Evolutionary conservation across 2,797 vertebrate species (phyloP).

Genomic region (Emydoidea blandingii): DNA sequence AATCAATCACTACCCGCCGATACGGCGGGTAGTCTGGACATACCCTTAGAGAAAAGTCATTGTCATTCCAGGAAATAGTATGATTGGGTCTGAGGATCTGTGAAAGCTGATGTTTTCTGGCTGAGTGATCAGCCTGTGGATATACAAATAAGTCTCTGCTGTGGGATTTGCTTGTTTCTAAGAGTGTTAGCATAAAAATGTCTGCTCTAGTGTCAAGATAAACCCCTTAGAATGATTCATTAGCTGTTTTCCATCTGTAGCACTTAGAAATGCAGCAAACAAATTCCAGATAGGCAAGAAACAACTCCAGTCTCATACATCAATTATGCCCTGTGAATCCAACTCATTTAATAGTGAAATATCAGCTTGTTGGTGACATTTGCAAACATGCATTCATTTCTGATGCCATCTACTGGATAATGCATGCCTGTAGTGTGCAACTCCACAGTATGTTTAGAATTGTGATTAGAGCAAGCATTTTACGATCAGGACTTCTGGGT

Average conservation of each 20-base stretch:
- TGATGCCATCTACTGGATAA: fast-evolving
- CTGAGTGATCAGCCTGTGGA: not conserved
- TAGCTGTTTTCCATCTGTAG: not conserved
- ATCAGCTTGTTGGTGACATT: not conserved
- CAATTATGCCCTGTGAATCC: not conserved
- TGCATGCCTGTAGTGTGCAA: fast-evolving
- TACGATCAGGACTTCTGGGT: not conserved
- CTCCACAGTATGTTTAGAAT: not conserved
- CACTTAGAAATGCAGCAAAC: not conserved
- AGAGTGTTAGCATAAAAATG: not conserved
- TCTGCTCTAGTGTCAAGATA: not conserved
- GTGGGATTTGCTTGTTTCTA: not conserved
- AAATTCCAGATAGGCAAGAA: too few relatives aligned
- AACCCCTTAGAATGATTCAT: not conserved
- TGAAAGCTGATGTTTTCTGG: not conserved
- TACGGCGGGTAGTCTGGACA: too few relatives aligned
- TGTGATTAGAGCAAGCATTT: not conserved
- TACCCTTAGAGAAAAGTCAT: not conserved
- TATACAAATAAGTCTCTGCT: not conserved
- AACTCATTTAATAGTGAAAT: fast-evolving
- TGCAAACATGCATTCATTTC: not conserved
- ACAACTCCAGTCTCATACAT: not conserved
- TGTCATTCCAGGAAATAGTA: not conserved
- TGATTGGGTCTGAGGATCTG: not conserved
- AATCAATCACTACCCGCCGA: too few relatives aligned